Base-by-base conservation (phyloP, 2,888 invertebrate species). In the Thecocarcelia acutangulata region DNA sequence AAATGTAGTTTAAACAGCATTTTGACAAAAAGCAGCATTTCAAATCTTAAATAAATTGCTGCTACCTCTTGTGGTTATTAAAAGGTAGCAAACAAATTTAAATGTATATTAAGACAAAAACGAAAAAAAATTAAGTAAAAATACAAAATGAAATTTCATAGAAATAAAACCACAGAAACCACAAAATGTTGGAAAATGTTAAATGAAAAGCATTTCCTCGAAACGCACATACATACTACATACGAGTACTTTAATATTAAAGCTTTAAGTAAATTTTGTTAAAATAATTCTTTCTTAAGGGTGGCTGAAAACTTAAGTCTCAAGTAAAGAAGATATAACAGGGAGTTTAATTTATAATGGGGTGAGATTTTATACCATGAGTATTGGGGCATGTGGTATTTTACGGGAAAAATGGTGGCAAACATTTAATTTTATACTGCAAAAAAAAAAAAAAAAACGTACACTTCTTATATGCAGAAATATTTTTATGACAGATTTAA, bases 21-120 rank as follows among this genome's bases (percentile, higher is more conserved):
- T 2, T 11, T 33, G 3, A 3, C 42, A 24, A 21, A 9, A 44
- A n/a, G 3, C 19, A 21, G 12, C 8, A 9, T 21, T n/a, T 42
- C 1, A 42, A 24, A 59, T 24, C 24, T 59, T 44, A 24, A 59
- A 59, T 15, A 59, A 44, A 19, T 44, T 44, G 21, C 42, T 44
- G 21, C 42, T 42, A 40, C 15, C 1, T 42, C 9, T 44, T 44
- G 17, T 15, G 1, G n/a, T 6, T 1, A 24, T 44, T 15, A 42
- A 59, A 24, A 59, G 6, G 15, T 63, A 13, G n/a, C 1, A 28
- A 86, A 13, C 4, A 15, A 86, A 88, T 87, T 86, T 86, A 86
- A 86, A 87, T 56, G 61, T 37, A 54, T 74, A 61, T 61, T 4
- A 52, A 42, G 28, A 3, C n/a, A 83, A 85, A 87, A 85, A 85